phyloP scores from a whole-genome alignment of 2,797 vertebrate genomes.

The Microhierax caerulescens region DNA sequence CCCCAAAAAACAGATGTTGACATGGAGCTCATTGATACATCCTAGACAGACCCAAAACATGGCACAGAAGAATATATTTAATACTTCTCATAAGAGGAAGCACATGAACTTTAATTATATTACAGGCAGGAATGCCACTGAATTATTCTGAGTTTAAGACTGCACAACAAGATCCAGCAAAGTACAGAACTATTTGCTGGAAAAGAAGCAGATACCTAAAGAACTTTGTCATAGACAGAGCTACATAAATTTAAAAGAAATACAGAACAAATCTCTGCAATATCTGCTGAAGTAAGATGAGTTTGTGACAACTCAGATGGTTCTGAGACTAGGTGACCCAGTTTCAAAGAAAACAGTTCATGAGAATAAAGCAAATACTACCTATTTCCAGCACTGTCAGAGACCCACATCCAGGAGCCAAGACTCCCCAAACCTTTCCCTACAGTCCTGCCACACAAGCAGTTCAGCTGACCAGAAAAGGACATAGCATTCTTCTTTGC shows the following conservation, averaged over 20 bases:
- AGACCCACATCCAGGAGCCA: background rate
- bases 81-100: background rate
- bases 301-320: background rate
- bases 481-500: conserved; percentile 8
- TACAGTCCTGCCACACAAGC: background rate
- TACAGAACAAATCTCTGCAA: background rate
- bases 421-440: background rate
- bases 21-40: background rate
- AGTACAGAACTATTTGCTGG: background rate
- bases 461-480: conserved; percentile 45
- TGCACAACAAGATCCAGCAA: background rate
- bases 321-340: background rate
- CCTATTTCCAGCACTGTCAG: background rate
- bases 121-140: background rate
- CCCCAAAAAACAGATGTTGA: background rate
- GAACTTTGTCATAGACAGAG: background rate
- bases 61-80: background rate
- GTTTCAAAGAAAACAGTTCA: background rate
- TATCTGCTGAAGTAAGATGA: background rate
- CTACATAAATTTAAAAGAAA: background rate
- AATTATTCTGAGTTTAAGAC: background rate
- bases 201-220: background rate
- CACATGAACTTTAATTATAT: background rate
- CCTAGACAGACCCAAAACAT: background rate
- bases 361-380: background rate